Conservation (phyloP, 1,140 invertebrate genomes). For the Phymorhynchus buccinoides region DNA sequence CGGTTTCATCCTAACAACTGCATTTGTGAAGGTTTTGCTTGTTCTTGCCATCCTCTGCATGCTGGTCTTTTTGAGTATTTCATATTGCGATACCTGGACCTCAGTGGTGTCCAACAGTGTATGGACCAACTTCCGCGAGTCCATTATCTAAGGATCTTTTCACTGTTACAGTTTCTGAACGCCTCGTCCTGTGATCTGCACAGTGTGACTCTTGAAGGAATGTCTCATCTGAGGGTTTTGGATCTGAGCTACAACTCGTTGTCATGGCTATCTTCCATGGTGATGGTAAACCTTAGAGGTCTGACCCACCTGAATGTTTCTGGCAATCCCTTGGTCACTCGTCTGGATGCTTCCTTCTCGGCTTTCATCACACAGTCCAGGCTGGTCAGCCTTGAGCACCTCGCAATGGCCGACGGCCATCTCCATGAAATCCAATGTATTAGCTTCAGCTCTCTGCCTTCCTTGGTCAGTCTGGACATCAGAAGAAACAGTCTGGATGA, state of each 20-base stretch:
- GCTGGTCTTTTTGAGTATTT: not conserved
- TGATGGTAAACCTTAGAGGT: not conserved
- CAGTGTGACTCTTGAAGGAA: not conserved
- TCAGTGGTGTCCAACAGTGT: not conserved
- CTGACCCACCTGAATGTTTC: not conserved
- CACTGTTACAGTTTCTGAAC: conserved; percentile 37
- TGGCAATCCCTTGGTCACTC: not conserved
- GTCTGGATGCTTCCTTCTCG: not conserved
- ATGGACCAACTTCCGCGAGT: not conserved
- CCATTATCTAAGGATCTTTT: conserved; percentile 16
- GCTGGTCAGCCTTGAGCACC: not conserved
- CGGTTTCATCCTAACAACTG: conserved; percentile 24
- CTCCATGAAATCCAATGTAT: not conserved
- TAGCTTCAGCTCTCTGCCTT: not conserved
- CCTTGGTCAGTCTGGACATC: not conserved
- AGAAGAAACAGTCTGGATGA: not conserved
- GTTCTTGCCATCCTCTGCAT: conserved; percentile 16
- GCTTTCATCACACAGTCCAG: not conserved
- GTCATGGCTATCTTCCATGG: not conserved
- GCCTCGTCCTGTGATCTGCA: conserved; percentile 13
- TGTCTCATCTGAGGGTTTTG: conserved; percentile 21
- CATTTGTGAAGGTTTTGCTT: conserved; percentile 31
- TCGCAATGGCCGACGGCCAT: not conserved
- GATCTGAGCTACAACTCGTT: conserved; percentile 37
- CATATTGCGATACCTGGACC: conserved; percentile 27